Conservation (phyloP, 2,888 invertebrate species). For the Nymphalis c-album region DNA sequence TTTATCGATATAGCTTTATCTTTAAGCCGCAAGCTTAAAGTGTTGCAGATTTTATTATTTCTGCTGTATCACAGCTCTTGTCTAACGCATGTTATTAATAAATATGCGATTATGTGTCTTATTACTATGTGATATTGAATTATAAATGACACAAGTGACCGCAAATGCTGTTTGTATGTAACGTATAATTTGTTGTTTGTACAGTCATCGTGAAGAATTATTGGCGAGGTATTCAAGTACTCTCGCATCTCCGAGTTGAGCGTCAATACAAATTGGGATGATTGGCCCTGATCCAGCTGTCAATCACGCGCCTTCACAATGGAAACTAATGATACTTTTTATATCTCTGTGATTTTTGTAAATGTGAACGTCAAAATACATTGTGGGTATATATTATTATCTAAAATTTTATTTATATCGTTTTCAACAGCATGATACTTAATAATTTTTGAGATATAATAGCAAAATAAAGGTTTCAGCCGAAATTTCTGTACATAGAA, state of each 20-base stretch:
- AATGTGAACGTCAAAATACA: slow-evolving; percentile 34
- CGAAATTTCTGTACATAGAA: not conserved
- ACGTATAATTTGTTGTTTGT: slow-evolving; percentile 44
- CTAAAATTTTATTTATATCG: slow-evolving; percentile 27
- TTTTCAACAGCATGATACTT: slow-evolving; percentile 15
- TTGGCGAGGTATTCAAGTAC: slow-evolving; percentile 53
- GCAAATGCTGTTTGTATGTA: slow-evolving; percentile 32
- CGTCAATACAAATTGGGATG: slow-evolving; percentile 66
- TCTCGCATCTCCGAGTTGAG: slow-evolving; percentile 49
- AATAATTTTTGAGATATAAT: not conserved
- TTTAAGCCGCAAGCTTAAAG: slow-evolving; percentile 28
- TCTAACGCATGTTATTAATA: slow-evolving; percentile 2
- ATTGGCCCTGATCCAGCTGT: slow-evolving; percentile 57
- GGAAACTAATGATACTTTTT: slow-evolving; percentile 54
- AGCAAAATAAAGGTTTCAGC: not conserved
- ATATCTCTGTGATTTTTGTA: slow-evolving; percentile 32
- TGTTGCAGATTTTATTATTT: slow-evolving; percentile 35
- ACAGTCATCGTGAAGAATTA: slow-evolving; percentile 48
- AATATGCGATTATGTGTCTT: slow-evolving; percentile 24
- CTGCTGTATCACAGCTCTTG: slow-evolving; percentile 32
- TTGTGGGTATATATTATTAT: slow-evolving; percentile 31
- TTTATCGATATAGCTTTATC: slow-evolving; percentile 27
- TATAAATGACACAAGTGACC: slow-evolving; percentile 9
- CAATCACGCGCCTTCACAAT: slow-evolving; percentile 51
- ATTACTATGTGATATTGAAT: slow-evolving; percentile 18